Evolutionary conservation across 2,797 vertebrate genomes (phyloP).

Genomic region (Enteromius mattozi): DNA sequence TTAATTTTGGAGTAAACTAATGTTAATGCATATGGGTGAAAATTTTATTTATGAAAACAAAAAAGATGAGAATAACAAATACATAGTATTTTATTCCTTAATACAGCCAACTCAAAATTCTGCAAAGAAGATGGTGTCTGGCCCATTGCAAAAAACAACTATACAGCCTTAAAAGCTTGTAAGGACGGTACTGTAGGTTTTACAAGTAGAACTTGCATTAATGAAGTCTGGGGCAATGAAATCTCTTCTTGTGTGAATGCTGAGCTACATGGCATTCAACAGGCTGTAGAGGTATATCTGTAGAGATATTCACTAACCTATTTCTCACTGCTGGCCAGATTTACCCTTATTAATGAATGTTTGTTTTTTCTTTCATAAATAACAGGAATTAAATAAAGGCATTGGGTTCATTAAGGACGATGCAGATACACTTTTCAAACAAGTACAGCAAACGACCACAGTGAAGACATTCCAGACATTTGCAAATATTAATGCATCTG

Average conservation of each 20-base stretch:
- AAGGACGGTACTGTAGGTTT: neutral
- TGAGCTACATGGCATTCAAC: neutral
- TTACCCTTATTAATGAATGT: neutral
- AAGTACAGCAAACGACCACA: conserved; percentile 53
- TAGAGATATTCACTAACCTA: neutral
- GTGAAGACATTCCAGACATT: neutral
- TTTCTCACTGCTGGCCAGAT: neutral
- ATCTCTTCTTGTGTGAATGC: conserved; percentile 60
- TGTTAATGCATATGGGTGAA: too few relatives aligned
- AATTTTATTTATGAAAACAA: neutral
- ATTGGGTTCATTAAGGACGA: conserved; percentile 50
- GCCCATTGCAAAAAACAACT: conserved; percentile 54
- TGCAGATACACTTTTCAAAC: conserved; percentile 18
- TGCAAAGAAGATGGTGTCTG: conserved; percentile 24
- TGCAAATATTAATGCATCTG: conserved; percentile 64
- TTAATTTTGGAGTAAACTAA: neutral
- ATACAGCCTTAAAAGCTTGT: conserved; percentile 57
- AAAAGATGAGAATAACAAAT: neutral
- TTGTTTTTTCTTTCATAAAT: neutral
- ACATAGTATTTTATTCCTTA: neutral
- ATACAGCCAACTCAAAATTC: fast-evolving
- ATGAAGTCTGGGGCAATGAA: fast-evolving
- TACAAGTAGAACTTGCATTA: neutral
- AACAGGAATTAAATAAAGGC: conserved; percentile 69
- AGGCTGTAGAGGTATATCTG: conserved; percentile 55